Percentiles rank a stretch among this genome's conserved stretches.
Evolutionary conservation across 1,140 invertebrate species (phyloP).

Genomic region (Pristionchus pacificus): DNA sequence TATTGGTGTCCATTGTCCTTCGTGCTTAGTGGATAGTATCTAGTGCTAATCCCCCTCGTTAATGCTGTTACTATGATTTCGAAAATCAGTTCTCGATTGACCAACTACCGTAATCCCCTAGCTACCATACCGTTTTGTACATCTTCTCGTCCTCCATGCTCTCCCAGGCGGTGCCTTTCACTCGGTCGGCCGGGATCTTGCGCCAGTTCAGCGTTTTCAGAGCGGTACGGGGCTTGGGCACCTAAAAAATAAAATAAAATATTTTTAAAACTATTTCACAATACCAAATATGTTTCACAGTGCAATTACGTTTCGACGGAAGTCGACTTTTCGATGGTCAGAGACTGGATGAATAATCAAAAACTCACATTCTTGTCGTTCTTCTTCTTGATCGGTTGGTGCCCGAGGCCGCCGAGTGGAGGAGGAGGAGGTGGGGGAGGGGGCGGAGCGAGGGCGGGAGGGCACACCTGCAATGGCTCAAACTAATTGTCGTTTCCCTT

Average conservation of each 20-base stretch:
- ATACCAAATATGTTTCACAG: no score
- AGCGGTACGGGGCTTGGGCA: constrained; percentile 74
- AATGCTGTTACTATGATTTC: no score
- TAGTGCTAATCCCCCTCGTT: no score
- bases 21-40: no score
- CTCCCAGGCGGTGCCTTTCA: constrained; percentile 82
- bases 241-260: constrained; percentile 55
- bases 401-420: constrained; percentile 59
- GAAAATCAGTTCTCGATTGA: no score
- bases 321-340: no score
- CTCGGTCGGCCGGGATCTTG: constrained; percentile 71
- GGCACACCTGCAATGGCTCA: constrained; percentile 29
- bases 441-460: constrained; percentile 60
- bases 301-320: no score
- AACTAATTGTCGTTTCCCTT: no score
- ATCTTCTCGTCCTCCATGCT: constrained; percentile 86
- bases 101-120: constrained; percentile 59
- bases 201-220: constrained; percentile 97
- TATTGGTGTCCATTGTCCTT: no score
- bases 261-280: not conserved
- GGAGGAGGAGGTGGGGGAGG: constrained; percentile 59
- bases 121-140: no score
- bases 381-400: no score
- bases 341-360: not conserved
- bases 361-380: not conserved